A percentile compares a stretch with the other conserved stretches of the same genome.
Conservation (phyloP, 2,113 vertebrate species). For the Geococcyx californianus region DNA sequence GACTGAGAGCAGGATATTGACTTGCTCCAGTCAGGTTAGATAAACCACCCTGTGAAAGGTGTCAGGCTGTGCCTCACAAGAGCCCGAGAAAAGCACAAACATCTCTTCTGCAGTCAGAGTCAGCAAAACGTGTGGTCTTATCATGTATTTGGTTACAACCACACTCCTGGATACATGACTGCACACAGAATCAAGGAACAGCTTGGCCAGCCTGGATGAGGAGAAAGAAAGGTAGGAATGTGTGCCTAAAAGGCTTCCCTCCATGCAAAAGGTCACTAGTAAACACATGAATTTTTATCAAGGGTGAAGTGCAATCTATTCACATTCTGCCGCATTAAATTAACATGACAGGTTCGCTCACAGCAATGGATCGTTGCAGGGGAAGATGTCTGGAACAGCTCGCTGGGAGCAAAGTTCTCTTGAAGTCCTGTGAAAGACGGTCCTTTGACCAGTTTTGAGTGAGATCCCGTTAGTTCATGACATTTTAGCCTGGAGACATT, state of each 20-base stretch:
- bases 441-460: neutral
- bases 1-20: neutral
- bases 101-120: neutral
- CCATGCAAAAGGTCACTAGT: neutral
- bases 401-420: neutral
- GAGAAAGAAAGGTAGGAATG: neutral
- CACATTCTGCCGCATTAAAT: neutral
- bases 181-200: neutral
- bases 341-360: neutral
- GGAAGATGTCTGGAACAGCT: neutral
- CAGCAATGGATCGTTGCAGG: neutral
- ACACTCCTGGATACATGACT: neutral
- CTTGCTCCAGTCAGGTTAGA: neutral
- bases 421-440: neutral
- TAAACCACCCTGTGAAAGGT: neutral
- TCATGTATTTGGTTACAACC: neutral
- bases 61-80: neutral
- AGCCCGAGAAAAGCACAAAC: neutral
- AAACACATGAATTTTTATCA: neutral
- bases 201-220: neutral
- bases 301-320: neutral
- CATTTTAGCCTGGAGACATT: neutral
- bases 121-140: neutral
- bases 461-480: neutral
- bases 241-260: neutral